Base-by-base conservation (phyloP, 2,797 vertebrate species). In the Lacerta agilis region DNA sequence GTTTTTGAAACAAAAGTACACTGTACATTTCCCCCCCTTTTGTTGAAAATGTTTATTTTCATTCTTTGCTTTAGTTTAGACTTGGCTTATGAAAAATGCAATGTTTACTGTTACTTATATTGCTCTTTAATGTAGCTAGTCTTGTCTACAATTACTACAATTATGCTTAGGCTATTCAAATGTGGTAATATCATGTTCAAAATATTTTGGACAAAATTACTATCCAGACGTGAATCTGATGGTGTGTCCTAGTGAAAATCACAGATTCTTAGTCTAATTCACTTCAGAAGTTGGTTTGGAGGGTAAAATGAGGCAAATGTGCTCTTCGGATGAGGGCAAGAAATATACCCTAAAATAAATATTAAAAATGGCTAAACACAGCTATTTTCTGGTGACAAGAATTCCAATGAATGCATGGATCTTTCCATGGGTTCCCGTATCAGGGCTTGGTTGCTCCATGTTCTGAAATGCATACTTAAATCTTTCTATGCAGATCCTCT, bases 91-190 rank as follows among this genome's bases (percentile, higher is more conserved):
- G 67, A 82, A 18, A 83, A 90, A 72, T 7, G 18, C 83, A 89
- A 11, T 81, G 25, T 82, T 73, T 88, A 0, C 80, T 88, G 85
- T 90, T 87, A 49, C 87, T 87, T 66, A 90, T 82, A 55, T 77
- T 43, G 61, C 72, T 85, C 85, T 66, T 83, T 90, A 91, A 86
- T 89, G 73, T 0, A 0, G 1, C 1, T 83, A 25, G 36, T 85
- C 77, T 75, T 66, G 55, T n/a, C 25, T 77, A 66, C 18, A 7
- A 33, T 77, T 43, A 41, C 27, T 76, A 20, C 27, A 20, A 43
- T 75, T 75, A 83, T 0, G 0, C 41, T 36, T 20, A 76, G 45
- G 29, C 38, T 58, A 25, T 9, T 49, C 25, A 41, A 83, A 45
- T 43, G 66, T 69, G 43, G 41, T 33, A 11, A 27, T 67, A 8